Base-by-base conservation (phyloP, 2,113 vertebrate species). In the Megalops atlanticus region DNA sequence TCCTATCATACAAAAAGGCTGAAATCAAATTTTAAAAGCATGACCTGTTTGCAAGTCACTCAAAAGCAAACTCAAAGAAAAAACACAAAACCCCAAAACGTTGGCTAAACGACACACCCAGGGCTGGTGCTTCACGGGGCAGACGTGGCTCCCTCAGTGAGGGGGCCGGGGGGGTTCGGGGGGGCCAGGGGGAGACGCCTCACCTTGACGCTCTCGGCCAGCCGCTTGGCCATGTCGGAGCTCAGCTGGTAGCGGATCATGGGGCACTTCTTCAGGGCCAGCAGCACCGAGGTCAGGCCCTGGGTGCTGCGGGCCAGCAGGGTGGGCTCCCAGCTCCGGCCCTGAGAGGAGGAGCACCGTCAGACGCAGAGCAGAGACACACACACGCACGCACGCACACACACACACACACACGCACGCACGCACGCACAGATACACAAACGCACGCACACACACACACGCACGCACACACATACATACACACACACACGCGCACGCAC, bases 221-320 rank as follows among this genome's bases (percentile, higher is more conserved):
- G 94, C 40, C 96, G 94, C 79, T 97, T 97, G 0, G 97, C 95
- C 80, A 95, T 88, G 81, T 98, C 97, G 0, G 97, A 99, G 0
- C 97, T 97, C 69, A 98, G 95, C 92, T 98, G 97, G 86, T 99
- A 99, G 3, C 98, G 96, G 80, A 99, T 99, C 96, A 99, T 96
- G 2, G 98, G 98, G 81, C 98, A 99, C 68, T 99, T 99, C 93
- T 99, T 99, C 38, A 99, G 92, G 0, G 98, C 96, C 52, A 99
- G 86, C 0, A 99, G 94, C 80, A 99, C 93, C 1, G 98, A 97
- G 0, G 98, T 99, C 89, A 99, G 89, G 11, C 98, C 97, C 84
- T 98, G 97, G 24, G 97, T 98, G 0, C 95, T 94, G 81, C 97
- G 94, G 8, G 93, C 87, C 47, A 99, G 88, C 74, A 96, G 93